phyloP scores from a whole-genome alignment of 2,797 vertebrate genomes.

The Rhinichthys osculus region DNA sequence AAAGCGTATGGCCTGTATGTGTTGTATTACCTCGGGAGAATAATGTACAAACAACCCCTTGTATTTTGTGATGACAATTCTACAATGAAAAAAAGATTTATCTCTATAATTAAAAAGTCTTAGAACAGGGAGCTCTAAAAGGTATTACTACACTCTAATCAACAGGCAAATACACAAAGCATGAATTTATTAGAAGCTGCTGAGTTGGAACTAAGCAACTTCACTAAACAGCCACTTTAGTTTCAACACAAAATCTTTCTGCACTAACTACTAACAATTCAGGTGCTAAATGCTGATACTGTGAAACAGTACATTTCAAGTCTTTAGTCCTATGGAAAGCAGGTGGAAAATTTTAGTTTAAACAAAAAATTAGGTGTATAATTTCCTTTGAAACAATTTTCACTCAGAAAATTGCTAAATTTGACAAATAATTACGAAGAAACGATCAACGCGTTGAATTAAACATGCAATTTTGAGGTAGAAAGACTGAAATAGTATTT shows the following conservation, averaged over 20 bases:
- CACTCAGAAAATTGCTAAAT: background rate
- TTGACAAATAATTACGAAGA: background rate
- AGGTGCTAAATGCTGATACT: background rate
- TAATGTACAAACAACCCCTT: constrained; percentile 1
- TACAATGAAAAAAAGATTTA: constrained; percentile 1
- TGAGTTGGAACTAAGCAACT: background rate
- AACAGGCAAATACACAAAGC: constrained; percentile 12
- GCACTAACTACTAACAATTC: background rate
- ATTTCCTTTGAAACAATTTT: background rate
- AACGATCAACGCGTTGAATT: background rate
- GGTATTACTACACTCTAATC: background rate
- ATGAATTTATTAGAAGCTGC: background rate
- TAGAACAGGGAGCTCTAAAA: background rate
- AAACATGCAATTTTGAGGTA: background rate
- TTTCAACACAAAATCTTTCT: background rate
- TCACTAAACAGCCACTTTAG: background rate
- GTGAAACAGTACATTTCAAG: background rate
- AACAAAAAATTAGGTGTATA: background rate
- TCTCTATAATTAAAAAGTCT: constrained; percentile 20
- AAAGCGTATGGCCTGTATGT: background rate
- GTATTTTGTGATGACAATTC: background rate
- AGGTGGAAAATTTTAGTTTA: background rate
- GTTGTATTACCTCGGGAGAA: constrained; percentile 22
- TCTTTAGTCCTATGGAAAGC: background rate
- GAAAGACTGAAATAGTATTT: background rate